Conservation (phyloP, 2,113 vertebrate genomes). For the Campylomormyrus numenius region DNA sequence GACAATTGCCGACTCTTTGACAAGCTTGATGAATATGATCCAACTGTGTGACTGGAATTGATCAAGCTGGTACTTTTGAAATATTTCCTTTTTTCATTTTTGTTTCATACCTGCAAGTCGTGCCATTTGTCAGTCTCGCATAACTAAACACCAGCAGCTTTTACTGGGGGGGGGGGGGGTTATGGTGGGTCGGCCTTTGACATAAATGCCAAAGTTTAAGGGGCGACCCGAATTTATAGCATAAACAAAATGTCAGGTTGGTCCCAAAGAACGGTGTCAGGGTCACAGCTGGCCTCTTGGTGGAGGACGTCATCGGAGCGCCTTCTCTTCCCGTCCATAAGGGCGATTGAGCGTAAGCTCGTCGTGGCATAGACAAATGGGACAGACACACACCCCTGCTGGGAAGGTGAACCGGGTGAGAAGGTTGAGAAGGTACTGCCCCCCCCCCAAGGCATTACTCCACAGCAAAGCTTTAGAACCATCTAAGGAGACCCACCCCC, state of each 20-base stretch:
- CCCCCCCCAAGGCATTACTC: background rate
- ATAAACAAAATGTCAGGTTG: slow-evolving; percentile 7
- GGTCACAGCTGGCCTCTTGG: background rate
- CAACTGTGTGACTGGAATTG: background rate
- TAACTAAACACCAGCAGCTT: background rate
- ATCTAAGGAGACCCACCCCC: too few relatives aligned
- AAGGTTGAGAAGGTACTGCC: background rate
- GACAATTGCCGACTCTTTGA: background rate
- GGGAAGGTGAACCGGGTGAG: background rate
- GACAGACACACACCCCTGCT: background rate
- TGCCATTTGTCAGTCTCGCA: background rate
- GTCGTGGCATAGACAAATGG: background rate
- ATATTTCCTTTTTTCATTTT: background rate
- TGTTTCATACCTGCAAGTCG: background rate
- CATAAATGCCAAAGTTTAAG: slow-evolving; percentile 4
- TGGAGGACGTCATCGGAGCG: background rate
- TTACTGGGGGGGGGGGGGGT: background rate
- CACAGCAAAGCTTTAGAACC: background rate
- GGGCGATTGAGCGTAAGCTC: background rate
- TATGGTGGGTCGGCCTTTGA: background rate
- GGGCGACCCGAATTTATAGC: background rate
- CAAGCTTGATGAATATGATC: background rate
- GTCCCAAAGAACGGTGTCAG: background rate
- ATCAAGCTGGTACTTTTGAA: background rate
- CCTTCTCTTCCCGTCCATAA: background rate